These are phyloP conservation scores for Daptonema setosum DNA, from an alignment of 2,888 invertebrate species.

Conservation along the genomic window DNA sequence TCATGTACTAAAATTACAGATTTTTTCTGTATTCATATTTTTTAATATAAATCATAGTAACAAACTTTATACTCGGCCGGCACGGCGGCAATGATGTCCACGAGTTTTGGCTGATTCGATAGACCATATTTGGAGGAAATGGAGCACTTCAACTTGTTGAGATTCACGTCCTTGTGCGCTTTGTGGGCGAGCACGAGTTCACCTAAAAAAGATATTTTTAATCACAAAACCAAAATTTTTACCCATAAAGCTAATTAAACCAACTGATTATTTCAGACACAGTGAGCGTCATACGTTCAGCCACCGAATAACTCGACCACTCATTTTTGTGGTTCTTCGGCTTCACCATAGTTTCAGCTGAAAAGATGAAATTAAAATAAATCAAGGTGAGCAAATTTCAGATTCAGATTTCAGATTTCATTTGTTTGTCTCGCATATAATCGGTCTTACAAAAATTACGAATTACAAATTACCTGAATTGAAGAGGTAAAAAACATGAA, in stretches of 20 bases:
- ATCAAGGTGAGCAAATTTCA: no score
- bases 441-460: no score
- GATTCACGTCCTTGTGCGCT: slow-evolving; percentile 65
- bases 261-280: not conserved
- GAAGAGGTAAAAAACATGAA: no score
- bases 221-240: not conserved
- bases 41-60: not conserved
- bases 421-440: no score
- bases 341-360: no score
- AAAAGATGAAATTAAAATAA: no score
- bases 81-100: slow-evolving; percentile 97
- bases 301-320: no score
- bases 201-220: not conserved
- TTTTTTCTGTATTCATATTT: not conserved
- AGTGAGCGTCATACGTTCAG: not conserved
- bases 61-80: slow-evolving; percentile 63
- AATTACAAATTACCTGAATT: no score
- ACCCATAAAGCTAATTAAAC: not conserved
- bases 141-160: slow-evolving; percentile 58
- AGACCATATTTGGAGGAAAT: slow-evolving; percentile 75
- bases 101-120: slow-evolving; percentile 66
- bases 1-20: no score
- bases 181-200: slow-evolving; percentile 56
- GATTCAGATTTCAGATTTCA: no score
- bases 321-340: no score